A percentile compares a stretch with the other conserved stretches of the same genome.
Evolutionary conservation across 2,113 vertebrate species (phyloP).

Genomic region (Sigmodon hispidus): DNA sequence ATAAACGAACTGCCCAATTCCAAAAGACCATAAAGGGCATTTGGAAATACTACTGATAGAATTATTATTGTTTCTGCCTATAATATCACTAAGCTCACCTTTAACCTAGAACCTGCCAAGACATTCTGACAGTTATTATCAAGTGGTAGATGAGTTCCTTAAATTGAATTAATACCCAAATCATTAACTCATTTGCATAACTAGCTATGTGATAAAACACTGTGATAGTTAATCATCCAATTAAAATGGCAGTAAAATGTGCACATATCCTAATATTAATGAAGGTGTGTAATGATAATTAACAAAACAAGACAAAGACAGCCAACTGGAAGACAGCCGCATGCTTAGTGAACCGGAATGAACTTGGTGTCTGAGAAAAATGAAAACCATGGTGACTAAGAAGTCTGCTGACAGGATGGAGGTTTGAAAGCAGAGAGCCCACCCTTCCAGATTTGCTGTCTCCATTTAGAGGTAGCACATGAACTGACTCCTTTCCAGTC

Average conservation of each 20-base stretch:
- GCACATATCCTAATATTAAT: slow-evolving; percentile 73
- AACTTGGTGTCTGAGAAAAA: background rate
- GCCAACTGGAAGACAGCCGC: slow-evolving; percentile 49
- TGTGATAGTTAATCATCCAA: slow-evolving; percentile 78
- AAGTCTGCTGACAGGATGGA: background rate
- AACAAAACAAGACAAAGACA: slow-evolving; percentile 52
- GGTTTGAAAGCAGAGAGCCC: background rate
- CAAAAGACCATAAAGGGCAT: slow-evolving; percentile 71
- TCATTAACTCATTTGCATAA: slow-evolving; percentile 81
- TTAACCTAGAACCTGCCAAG: slow-evolving; percentile 71
- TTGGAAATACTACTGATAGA: slow-evolving; percentile 80
- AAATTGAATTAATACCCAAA: slow-evolving; percentile 80
- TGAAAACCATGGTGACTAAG: background rate
- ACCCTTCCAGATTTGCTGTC: background rate
- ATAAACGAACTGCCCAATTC: no score
- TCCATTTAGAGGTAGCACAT: background rate
- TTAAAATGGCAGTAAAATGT: slow-evolving; percentile 78
- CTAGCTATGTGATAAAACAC: slow-evolving; percentile 75
- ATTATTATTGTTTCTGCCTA: slow-evolving; percentile 82
- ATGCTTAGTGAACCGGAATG: background rate
- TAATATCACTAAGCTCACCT: slow-evolving; percentile 78
- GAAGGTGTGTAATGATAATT: slow-evolving; percentile 70
- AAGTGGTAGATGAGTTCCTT: slow-evolving; percentile 72
- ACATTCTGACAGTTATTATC: slow-evolving; percentile 81
- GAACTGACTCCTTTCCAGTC: background rate